Evolutionary conservation across 2,888 invertebrate genomes (phyloP).

Genomic region (Limnephilus auricula): DNA sequence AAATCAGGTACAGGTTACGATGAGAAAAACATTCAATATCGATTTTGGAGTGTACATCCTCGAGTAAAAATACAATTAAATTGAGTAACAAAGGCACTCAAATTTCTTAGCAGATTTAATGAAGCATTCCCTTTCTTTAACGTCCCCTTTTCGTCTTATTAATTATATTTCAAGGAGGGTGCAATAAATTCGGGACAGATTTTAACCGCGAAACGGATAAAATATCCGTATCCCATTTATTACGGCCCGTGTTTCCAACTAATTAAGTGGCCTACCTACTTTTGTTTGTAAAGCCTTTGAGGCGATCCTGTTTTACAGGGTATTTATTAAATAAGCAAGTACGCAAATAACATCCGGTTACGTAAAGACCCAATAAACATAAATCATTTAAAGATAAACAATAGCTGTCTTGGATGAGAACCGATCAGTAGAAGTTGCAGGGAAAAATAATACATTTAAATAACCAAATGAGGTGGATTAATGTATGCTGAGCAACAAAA

Average conservation of each 20-base stretch:
- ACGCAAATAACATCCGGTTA: background rate
- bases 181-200: slow-evolving; percentile 19
- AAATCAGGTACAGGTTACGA: background rate
- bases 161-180: slow-evolving; percentile 14
- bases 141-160: background rate
- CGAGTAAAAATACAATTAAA: background rate
- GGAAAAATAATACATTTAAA: background rate
- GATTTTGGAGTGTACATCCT: background rate
- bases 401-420: background rate
- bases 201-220: background rate
- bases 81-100: background rate
- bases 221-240: slow-evolving; percentile 9
- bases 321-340: background rate
- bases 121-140: background rate
- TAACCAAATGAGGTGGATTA: too few relatives aligned
- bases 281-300: slow-evolving; percentile 20
- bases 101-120: background rate
- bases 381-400: background rate
- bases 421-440: background rate
- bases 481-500: background rate
- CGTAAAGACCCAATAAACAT: background rate
- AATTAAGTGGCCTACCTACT: background rate
- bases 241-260: slow-evolving; percentile 3
- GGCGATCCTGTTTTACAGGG: background rate
- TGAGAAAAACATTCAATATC: background rate